Evolutionary conservation across 2,797 vertebrate species (phyloP).

Genomic region (Emys orbicularis): DNA sequence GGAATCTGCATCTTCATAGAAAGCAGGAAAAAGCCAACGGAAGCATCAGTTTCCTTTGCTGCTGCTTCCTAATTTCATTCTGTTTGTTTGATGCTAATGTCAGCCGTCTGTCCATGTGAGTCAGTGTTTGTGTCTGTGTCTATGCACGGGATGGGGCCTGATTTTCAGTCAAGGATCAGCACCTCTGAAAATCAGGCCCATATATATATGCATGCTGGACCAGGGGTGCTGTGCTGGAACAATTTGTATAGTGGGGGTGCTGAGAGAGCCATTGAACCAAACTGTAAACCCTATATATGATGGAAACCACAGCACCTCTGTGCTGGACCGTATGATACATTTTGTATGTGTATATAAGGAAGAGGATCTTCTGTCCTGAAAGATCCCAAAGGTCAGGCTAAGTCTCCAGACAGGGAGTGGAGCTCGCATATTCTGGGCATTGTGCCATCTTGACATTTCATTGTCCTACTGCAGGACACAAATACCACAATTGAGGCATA

Average conservation of each 20-base stretch:
- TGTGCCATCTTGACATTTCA: neutral
- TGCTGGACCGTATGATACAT: neutral
- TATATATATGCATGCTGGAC: neutral
- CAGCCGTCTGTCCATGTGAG: neutral
- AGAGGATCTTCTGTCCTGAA: neutral
- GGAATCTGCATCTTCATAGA: neutral
- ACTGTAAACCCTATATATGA: too few species aligned
- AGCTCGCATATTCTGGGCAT: neutral
- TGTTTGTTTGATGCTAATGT: neutral
- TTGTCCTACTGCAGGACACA: neutral
- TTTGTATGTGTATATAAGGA: neutral
- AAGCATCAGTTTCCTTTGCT: neutral
- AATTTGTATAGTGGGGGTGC: too few species aligned
- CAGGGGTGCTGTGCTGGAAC: too few species aligned
- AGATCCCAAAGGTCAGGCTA: neutral
- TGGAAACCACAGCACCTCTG: too few species aligned
- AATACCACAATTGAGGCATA: neutral
- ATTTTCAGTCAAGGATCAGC: neutral
- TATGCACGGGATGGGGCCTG: neutral
- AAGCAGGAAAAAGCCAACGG: neutral
- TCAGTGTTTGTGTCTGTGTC: neutral
- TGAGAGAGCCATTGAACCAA: too few species aligned
- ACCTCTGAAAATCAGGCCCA: neutral
- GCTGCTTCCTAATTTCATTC: neutral
- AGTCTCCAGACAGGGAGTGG: neutral